A percentile compares a stretch with the other conserved stretches of the same genome.
These are phyloP conservation scores for Nesoenas mayeri DNA, from an alignment of 2,113 vertebrate genomes.

Conservation along the genomic window DNA sequence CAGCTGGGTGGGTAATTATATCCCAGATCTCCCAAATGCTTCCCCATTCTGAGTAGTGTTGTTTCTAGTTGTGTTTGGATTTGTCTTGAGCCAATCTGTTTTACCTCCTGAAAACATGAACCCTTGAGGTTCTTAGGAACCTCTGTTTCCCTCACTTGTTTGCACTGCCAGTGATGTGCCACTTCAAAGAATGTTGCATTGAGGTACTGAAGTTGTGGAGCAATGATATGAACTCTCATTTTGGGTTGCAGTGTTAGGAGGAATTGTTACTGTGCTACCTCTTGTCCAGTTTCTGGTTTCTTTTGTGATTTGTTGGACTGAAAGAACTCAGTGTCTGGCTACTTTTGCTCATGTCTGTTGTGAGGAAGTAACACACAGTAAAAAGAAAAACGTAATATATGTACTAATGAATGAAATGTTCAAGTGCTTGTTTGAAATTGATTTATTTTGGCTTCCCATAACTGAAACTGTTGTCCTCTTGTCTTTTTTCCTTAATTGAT, in stretches of 20 bases:
- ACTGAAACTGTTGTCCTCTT: background rate
- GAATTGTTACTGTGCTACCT: background rate
- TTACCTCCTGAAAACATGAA: background rate
- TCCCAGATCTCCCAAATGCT: background rate
- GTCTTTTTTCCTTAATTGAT: slow-evolving; percentile 10
- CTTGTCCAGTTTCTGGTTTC: slow-evolving; percentile 15
- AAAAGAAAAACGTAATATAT: background rate
- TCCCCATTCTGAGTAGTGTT: background rate
- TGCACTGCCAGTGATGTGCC: background rate
- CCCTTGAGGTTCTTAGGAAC: background rate
- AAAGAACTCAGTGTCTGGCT: background rate
- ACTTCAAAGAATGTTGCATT: background rate
- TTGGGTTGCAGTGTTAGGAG: background rate
- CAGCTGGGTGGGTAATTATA: background rate
- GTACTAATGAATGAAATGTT: background rate
- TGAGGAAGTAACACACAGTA: background rate
- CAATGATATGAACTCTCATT: accelerated
- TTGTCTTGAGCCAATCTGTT: background rate
- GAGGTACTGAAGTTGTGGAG: background rate
- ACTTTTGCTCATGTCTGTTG: background rate
- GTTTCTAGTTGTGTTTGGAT: background rate
- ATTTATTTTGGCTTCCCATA: slow-evolving; percentile 16
- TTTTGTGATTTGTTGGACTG: background rate
- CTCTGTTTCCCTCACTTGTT: background rate
- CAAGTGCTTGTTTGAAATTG: background rate